Evolutionary conservation across 2,888 invertebrate species (phyloP), one percentile per base, ranked within the genome.

Genomic region (Euclidia mi): DNA sequence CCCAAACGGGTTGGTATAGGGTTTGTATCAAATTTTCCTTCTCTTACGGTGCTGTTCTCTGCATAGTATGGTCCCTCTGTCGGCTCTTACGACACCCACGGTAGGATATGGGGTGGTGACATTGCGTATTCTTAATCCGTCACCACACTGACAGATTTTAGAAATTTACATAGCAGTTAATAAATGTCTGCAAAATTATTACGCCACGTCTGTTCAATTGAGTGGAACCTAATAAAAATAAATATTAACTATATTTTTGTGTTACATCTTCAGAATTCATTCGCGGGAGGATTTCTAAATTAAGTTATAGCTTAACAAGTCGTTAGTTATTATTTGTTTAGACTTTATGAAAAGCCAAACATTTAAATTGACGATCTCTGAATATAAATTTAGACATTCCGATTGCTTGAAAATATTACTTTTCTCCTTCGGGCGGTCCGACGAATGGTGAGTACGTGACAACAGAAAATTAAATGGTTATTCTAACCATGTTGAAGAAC

Each of bases 381-480:
- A 91, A 91, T 91, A 89, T 87, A 89, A 89, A 91, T 86, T 86
- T 82, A 81, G 85, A 85, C 78, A 78, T 89, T 79, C 79, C 91
- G 89, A 91, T 91, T 88, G 87, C 85, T 84, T 79, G 85, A 90
- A 91, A 91, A 90, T 89, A 92, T 92, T 91, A 90, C 89, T 87
- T 89, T 87, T 82, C 87, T 89, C 87, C 89, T 85, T 82, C 72
- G 78, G 78, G 89, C 88, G 85, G 87, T 79, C 83, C 89, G 81
- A 87, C 83, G 89, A n/a, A n/a, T n/a, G n/a, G n/a, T n/a, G n/a
- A 79, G 81, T 82, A 90, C 92, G 92, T 92, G 92, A 91, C 89
- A 81, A 80, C 78, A 81, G 83, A 83, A 91, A 87, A 91, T 92
- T 92, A 91, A 91, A 91, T 93, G 92, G 89, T 89, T 92, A 93